Base-by-base conservation (phyloP, 2,888 invertebrate species). In the Scrobipalpa costella region DNA sequence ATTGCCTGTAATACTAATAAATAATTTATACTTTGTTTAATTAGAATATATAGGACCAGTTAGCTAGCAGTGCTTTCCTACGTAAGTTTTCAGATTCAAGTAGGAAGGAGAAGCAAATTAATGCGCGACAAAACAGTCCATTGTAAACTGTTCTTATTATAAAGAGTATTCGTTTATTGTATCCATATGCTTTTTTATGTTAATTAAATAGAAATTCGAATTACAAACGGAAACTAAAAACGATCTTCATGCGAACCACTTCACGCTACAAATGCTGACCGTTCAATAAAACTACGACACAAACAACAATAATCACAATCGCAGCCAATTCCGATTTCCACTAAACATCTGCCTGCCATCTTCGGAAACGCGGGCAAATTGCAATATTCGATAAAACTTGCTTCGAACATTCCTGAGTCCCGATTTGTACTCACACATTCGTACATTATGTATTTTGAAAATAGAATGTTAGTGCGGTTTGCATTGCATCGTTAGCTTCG, bases 401-500 rank as follows among this genome's bases (percentile, higher is more conserved):
- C 50, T 2, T 34, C 19, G 27, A n/a, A 36, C 15, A 63, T 13
- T 58, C 19, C 55, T 13, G 55, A 58, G 19, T 58, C 21, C 38
- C 38, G 33, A 47, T 33, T 50, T 13, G 34, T 27, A 58, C 15
- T 50, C 19, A 27, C 36, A 59, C 27, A 59, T 61, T 49, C 49
- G 38, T 61, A 61, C 60, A 61, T 61, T 60, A 63, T 63, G 65
- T 63, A 62, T 66, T 67, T 66, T 65, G 65, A 65, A 69, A 71
- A 68, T 68, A 66, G 67, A 72, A 68, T 69, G 65, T 68, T 64
- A 62, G 55, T 57, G 64, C 59, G 34, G 62, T 64, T 64, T 66
- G 63, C 64, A 61, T 67, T 65, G 66, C 67, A 66, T 57, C 64
- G 66, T 61, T 63, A 63, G 59, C 52, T 60, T 44, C 40, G 60